Evolutionary conservation across 2,113 vertebrate species (phyloP), one percentile per base, ranked within the genome.

Genomic region (Rutilus rutilus): DNA sequence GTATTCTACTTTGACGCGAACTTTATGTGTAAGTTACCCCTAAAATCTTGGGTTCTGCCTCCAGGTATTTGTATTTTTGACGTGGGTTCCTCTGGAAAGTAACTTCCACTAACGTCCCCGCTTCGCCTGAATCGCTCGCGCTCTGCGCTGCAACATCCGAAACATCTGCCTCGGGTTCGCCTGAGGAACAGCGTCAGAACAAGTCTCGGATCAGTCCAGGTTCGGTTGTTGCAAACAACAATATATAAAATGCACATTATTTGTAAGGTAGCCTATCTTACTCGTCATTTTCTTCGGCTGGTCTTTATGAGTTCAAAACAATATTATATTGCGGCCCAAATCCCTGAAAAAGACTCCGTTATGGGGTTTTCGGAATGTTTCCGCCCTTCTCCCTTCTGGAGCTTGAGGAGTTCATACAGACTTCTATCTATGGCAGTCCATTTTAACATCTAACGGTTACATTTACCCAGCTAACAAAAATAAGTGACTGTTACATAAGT

Each of bases 31-130:
- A 30, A 2, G 1, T 2, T 30, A 95, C 94, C 92, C 94, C 94
- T 8, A 95, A 92, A 83, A 91, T 90, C 90, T 94, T 94, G 33
- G 95, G 94, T 30, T 95, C 94, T 33, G 89, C 90, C 88, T 95
- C 94, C 87, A 94, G 89, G 83, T 90, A 95, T 81, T 95, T 95
- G 71, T 90, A n/a, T 23, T 85, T 91, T 71, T 90, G 90, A 36
- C 80, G 36, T 25, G 52, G 33, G 50, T 91, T 87, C 33, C 73
- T 94, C 88, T 94, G 92, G 87, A 94, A 95, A 30, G 81, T 90
- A 15, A 95, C 85, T 0, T 90, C 21, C 14, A 95, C 86, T 64
- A 95, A 82, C 0, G 93, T 86, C 30, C 76, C 90, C 36, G 90
- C 86, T 14, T 82, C 85, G 54, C 25, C 25, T 2, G 27, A 30